Evolutionary conservation across 92 coral and sea anemone genomes (phyloP), one percentile per base, ranked within the genome.

Genomic region (Montipora capitata): DNA sequence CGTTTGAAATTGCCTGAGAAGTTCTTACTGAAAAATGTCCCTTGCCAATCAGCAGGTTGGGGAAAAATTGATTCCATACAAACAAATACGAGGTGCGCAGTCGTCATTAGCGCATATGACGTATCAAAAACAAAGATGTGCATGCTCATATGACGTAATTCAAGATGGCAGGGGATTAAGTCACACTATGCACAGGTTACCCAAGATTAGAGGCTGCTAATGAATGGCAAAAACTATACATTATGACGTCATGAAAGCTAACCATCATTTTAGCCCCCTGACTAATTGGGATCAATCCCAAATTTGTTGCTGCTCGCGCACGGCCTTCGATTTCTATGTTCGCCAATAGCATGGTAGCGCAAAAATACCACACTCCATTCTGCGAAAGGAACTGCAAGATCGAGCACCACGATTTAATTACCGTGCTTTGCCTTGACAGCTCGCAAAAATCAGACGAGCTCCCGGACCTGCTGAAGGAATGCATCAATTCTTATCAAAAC

Each of bases 321-420:
- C 54, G 40, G 4, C 76, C 13, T 69, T 70, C 69, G 44, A 27
- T 45, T 66, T 27, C 67, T 14, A 38, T 10, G 52, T 68, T n/a
- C 1, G 56, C 20, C 52, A 57, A 11, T 11, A 61, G 3, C 67
- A 83, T 83, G 87, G 87, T 73, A 58, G 48, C 87, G 9, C 79
- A 72, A 4, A 83, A 62, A 45, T 83, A 73, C 64, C 91, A 87
- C 64, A 87, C 91, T 14, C 91, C 91, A 8, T 71, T 87, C 58
- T 87, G 91, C 69, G 48, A 9, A 18, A 71, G 62, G 58, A 51
- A 58, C 73, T 87, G 91, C 44, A 80, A 61, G 67, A 38, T 71
- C 63, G 80, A 80, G 51, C 91, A 87, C 14, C 91, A 87, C 40
- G 87, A 83, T 35, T 65, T 87, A 7, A 72, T 83, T 13, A 83